Evolutionary conservation across 1,140 invertebrate genomes (phyloP).

Genomic region (Rhopalosiphum padi): DNA sequence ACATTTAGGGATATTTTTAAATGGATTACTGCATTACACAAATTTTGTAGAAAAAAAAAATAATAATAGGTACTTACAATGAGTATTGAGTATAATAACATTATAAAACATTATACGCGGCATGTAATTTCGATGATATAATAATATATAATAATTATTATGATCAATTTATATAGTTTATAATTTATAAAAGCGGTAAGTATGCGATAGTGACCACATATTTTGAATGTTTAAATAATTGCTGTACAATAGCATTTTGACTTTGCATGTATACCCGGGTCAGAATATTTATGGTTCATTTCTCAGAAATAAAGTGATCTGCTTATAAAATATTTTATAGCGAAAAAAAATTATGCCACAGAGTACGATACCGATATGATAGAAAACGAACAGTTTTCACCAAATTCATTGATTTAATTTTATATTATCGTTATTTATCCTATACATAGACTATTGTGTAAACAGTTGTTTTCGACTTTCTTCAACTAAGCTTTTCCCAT

Average conservation of each 20-base stretch:
- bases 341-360: background rate
- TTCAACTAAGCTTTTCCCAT: no score
- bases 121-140: background rate
- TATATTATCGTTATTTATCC: no score
- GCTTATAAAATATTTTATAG: background rate
- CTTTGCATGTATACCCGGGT: no score
- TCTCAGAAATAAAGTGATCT: background rate
- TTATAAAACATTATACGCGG: background rate
- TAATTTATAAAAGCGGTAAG: background rate
- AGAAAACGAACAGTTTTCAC: no score
- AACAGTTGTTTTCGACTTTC: no score
- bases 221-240: background rate
- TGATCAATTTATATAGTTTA: background rate
- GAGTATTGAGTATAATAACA: background rate
- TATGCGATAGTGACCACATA: background rate
- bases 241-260: no score
- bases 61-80: background rate
- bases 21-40: constrained; percentile 13
- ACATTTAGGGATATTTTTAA: background rate
- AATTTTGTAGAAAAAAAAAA: background rate
- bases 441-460: no score
- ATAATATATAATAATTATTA: background rate
- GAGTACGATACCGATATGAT: no score
- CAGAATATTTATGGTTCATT: background rate
- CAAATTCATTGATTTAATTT: no score